Base-by-base conservation (phyloP, 2,888 invertebrate genomes). In the Limnephilus lunatus region DNA sequence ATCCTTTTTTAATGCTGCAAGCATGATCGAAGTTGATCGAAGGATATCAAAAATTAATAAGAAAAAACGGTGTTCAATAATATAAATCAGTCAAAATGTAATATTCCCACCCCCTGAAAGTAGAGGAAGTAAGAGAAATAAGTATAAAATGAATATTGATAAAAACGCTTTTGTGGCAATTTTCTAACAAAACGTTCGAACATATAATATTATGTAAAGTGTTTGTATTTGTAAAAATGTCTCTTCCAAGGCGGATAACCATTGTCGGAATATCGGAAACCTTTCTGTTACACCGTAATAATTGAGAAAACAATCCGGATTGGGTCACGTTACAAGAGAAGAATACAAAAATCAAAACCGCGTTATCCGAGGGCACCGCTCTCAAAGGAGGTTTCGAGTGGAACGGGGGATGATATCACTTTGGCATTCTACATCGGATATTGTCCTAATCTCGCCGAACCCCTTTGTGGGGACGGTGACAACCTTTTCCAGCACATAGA, bases 401-500 rank as follows among this genome's bases (percentile, higher is more conserved):
- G 85, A 85, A n/a, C n/a, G 39, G 85, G 39, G 32, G 44, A 85
- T 44, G 85, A 85, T 85, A 85, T 85, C 85, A 85, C 85, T 85
- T 48, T 39, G 39, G 85, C 85, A 44, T 85, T 85, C 85, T 85
- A 85, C 85, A 85, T 35, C 85, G 85, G 85, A 85, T 85, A 85
- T 85, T 85, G 85, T 44, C 85, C 85, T 85, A 85, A 85, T 85
- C 85, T 85, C 39, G 19, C 44, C 85, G 35, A 85, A 85, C 85
- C 83, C 83, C 90, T 86, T 90, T 92, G 90, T 81, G 92, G 48
- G 53, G 48, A 31, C 53, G 81, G 90, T 90, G 85, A 92, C 81
- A 81, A 91, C 87, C 91, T 91, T 87, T 91, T 91, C 80, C 91
- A 87, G 87, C 91, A 85, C 83, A 81, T 53, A 91, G 81, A 81